These are phyloP conservation scores for Mionectes macconnelli DNA, from an alignment of 2,113 vertebrate species.

Conservation along the genomic window DNA sequence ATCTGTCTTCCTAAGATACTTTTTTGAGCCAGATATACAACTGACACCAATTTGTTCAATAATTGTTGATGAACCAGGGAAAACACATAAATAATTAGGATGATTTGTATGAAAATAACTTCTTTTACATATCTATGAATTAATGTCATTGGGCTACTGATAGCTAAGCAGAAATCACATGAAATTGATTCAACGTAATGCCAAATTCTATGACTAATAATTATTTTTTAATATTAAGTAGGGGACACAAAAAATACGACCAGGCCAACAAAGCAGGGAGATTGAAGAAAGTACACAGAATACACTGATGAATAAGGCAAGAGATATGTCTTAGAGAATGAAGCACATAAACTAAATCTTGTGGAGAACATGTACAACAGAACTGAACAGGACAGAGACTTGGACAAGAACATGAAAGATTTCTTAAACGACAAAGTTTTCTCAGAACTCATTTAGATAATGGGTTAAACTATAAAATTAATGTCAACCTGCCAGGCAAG, in stretches of 20 bases:
- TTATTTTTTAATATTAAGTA: neutral
- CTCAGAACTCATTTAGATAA: neutral
- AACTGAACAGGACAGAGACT: neutral
- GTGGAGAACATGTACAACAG: neutral
- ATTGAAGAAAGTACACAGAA: neutral
- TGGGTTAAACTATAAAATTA: neutral
- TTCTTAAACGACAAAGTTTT: neutral
- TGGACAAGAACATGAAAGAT: neutral
- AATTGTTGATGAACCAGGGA: neutral
- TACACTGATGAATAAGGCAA: neutral
- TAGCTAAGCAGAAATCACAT: neutral
- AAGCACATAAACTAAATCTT: neutral
- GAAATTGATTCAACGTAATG: neutral
- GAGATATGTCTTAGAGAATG: neutral
- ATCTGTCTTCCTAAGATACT: neutral
- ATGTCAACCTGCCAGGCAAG: neutral
- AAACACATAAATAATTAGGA: neutral
- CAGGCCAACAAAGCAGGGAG: neutral
- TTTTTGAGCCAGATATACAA: neutral
- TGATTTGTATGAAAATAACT: neutral
- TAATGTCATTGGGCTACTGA: neutral
- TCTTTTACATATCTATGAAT: neutral
- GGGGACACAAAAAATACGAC: neutral
- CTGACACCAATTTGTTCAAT: neutral
- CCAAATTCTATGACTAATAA: neutral